Conservation (phyloP, 2,797 vertebrate species). For the Nyctalus aviator region DNA sequence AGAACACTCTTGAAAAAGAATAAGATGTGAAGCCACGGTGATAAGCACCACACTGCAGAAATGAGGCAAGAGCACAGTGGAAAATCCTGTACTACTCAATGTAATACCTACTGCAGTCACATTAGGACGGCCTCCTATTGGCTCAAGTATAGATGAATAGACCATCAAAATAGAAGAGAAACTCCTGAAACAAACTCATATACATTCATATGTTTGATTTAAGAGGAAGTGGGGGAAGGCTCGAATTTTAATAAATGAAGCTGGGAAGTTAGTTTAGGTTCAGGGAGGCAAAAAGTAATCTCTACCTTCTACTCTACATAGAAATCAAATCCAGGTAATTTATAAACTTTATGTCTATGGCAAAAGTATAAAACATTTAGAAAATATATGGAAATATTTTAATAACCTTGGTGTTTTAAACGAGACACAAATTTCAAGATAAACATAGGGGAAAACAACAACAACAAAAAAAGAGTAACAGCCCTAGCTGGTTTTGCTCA, state of each 20-base stretch:
- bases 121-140: background rate
- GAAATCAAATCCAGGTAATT: background rate
- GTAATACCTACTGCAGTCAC: background rate
- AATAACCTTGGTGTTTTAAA: background rate
- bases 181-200: background rate
- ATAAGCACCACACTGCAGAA: background rate
- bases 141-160: background rate
- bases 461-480: too few species aligned
- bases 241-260: background rate
- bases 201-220: background rate
- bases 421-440: background rate
- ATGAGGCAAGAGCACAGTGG: background rate
- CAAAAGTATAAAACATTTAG: slow-evolving; percentile 2
- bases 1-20: background rate
- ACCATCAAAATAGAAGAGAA: background rate
- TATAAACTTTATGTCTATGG: background rate
- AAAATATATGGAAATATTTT: background rate
- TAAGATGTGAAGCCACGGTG: background rate
- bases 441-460: background rate
- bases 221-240: background rate
- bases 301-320: background rate
- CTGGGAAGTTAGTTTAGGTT: background rate
- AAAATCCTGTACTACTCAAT: background rate
- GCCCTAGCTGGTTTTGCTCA: too few species aligned
- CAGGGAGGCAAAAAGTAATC: background rate